Evolutionary conservation across 2,797 vertebrate species (phyloP), one percentile per base, ranked within the genome.

Genomic region (Craterocephalus amniculus): DNA sequence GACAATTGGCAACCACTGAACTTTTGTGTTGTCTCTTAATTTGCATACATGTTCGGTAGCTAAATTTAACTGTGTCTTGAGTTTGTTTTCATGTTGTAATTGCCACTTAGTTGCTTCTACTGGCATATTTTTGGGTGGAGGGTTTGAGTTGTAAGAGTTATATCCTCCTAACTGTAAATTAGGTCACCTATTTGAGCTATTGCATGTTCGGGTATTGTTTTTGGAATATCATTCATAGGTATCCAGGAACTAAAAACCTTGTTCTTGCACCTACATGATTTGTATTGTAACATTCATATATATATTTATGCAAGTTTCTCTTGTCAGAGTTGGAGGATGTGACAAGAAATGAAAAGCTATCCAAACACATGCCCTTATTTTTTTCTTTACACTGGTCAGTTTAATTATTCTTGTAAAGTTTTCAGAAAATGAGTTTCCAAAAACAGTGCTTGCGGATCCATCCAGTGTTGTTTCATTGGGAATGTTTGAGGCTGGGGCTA

Each of bases 51-150:
- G 71, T 90, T 86, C 71, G 73, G 73, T 90, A 90, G 89, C 80
- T 89, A 87, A 84, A 86, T 84, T 89, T 75, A 79, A 83, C 79
- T 18, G 66, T 72, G 70, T 86, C 58, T 81, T 83, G 79, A 66
- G 73, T 80, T 90, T 81, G 62, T 86, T 89, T 89, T 86, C 87
- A 80, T 79, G 74, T 86, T 89, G 89, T 89, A 86, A 86, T 87
- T 89, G 81, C 79, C 83, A 74, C 58, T 87, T 91, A 83, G 80
- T 86, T 89, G 79, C 86, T 90, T 89, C 72, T 67, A 76, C 80
- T 81, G 76, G 51, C 89, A 65, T 89, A 66, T 78, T 71, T 71
- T 76, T 70, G 13, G 36, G 36, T 34, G 55, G 67, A 74, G 29
- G 55, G 67, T 72, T 80, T 83, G 70, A 76, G 40, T 74, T 79